Conservation (phyloP, 2,797 vertebrate genomes). For the Phataginus tetradactyla region DNA sequence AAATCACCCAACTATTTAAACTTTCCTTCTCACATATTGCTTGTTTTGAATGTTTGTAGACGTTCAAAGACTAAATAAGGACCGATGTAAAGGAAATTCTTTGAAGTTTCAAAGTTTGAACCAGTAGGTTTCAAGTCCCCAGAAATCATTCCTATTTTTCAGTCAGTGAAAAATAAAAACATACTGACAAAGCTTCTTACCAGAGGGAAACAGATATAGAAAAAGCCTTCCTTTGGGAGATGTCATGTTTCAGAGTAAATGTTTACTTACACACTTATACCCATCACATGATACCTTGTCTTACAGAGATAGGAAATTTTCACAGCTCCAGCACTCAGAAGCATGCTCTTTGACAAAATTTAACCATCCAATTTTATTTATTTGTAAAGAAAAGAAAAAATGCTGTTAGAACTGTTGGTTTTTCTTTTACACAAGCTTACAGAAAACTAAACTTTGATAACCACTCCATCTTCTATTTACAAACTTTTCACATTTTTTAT, state of each 20-base stretch:
- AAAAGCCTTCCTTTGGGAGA: background rate
- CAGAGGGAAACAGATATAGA: background rate
- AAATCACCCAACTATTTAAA: background rate
- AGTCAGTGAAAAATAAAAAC: constrained; percentile 2
- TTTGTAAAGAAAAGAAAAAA: background rate
- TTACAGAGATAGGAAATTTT: background rate
- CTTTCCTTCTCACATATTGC: background rate
- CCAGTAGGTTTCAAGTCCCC: background rate
- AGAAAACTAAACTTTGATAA: constrained; percentile 8
- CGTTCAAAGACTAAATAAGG: background rate
- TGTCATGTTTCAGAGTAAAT: background rate
- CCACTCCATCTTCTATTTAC: background rate
- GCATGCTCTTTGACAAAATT: background rate
- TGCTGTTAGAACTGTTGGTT: background rate
- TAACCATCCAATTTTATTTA: background rate
- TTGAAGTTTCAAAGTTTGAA: background rate
- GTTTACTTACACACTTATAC: background rate
- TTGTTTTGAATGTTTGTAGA: background rate
- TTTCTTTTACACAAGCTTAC: background rate
- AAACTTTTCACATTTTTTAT: background rate
- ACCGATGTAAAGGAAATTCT: background rate
- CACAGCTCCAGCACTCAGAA: background rate
- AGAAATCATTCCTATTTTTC: background rate
- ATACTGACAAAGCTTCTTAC: background rate
- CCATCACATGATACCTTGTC: background rate